phyloP scores from a whole-genome alignment of 2,797 vertebrate species.

The Myiotriccus ornatus region DNA sequence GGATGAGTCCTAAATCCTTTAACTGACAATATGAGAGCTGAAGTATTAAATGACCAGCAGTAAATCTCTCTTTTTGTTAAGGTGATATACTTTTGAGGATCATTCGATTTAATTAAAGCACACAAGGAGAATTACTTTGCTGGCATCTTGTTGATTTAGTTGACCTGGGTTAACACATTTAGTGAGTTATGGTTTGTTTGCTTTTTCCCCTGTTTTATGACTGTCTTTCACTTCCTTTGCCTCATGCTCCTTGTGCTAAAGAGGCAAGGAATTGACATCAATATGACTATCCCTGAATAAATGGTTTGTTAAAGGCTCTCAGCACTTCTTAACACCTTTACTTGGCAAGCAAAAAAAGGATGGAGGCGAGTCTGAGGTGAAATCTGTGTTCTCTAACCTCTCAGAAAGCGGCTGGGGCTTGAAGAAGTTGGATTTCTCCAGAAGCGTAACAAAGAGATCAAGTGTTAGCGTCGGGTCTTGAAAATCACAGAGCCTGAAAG shows the following conservation, averaged over 20 bases:
- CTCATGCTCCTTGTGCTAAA: not conserved
- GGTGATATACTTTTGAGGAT: not conserved
- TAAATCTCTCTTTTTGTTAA: not conserved
- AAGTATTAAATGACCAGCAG: not conserved
- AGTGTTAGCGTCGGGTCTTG: not conserved
- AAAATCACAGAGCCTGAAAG: not conserved
- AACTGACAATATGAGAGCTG: not conserved
- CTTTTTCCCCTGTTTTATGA: not conserved
- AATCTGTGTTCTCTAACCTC: not conserved
- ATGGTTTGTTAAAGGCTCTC: not conserved
- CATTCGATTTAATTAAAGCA: not conserved
- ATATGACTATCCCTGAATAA: not conserved
- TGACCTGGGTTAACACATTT: not conserved
- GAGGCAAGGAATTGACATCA: not conserved
- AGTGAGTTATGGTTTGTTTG: not conserved
- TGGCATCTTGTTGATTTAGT: not conserved
- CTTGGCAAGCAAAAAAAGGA: not conserved
- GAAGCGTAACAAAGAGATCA: slow-evolving; percentile 4
- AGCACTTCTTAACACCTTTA: not conserved
- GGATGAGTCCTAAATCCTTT: not conserved
- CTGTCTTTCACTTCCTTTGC: not conserved
- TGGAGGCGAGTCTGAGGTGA: not conserved
- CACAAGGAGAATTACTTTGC: not conserved
- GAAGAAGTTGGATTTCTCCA: not conserved
- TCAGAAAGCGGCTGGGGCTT: not conserved